Conservation (phyloP, 2,113 vertebrate species). For the Rattus rattus region DNA sequence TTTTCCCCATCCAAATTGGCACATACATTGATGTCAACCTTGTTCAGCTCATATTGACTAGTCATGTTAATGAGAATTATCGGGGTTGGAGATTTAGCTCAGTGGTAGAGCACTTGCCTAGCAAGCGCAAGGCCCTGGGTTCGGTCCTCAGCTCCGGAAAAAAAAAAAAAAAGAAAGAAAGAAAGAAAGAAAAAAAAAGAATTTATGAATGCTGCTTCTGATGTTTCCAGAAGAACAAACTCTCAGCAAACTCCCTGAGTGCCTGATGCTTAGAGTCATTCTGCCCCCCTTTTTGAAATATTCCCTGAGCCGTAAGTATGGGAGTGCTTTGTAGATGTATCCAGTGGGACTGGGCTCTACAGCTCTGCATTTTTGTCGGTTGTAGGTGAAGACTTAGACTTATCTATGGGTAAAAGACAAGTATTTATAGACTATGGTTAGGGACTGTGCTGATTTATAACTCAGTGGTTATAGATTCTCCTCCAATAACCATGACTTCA, state of each 20-base stretch:
- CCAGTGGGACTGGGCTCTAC: not conserved
- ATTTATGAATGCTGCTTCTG: not conserved
- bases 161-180: too few species aligned
- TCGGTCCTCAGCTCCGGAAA: too few species aligned
- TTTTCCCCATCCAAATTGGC: not conserved
- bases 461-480: too few species aligned
- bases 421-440: not conserved
- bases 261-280: not conserved
- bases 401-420: not conserved
- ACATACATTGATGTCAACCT: not conserved
- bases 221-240: not conserved
- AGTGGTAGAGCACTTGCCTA: too few species aligned
- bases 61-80: not conserved
- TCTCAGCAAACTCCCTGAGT: not conserved
- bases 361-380: not conserved
- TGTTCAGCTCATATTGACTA: not conserved
- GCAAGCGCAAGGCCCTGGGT: too few species aligned
- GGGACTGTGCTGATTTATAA: not conserved
- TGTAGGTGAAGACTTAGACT: not conserved
- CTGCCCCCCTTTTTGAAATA: not conserved
- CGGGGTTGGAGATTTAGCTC: too few species aligned
- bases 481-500: not conserved
- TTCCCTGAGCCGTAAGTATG: not conserved
- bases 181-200: too few species aligned
- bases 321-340: not conserved